phyloP scores from a whole-genome alignment of 2,797 vertebrate species.

The Galaxias olidus region DNA sequence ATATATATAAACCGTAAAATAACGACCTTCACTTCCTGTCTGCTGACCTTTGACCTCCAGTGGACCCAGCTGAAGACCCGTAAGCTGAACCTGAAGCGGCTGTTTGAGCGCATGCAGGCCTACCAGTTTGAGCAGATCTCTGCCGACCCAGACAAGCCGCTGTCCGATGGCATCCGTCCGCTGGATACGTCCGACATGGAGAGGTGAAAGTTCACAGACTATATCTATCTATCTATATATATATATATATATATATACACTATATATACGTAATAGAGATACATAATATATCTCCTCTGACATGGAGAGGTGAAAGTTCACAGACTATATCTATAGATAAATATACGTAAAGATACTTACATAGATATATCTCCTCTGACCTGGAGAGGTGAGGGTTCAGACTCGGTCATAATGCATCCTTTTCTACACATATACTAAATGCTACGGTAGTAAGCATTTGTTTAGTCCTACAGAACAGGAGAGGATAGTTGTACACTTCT shows the following conservation, averaged over 20 bases:
- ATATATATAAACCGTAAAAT: too few species aligned
- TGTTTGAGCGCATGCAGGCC: conserved; percentile 98
- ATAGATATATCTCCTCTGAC: neutral
- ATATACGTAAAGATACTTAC: neutral
- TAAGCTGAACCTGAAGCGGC: conserved; percentile 94
- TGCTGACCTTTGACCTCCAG: conserved; percentile 58
- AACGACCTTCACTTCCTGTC: neutral
- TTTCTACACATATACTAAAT: too few species aligned
- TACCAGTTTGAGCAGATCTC: conserved; percentile 98
- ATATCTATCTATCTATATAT: neutral
- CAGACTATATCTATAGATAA: neutral
- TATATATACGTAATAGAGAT: neutral
- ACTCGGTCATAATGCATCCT: too few species aligned
- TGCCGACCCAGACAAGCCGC: conserved; percentile 95
- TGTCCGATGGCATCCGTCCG: conserved; percentile 94
- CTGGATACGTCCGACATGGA: conserved; percentile 96
- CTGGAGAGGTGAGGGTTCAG: neutral
- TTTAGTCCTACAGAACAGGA: too few species aligned
- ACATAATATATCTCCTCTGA: neutral
- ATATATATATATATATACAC: too few species aligned
- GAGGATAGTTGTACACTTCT: too few species aligned
- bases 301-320: neutral
- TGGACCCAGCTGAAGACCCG: conserved; percentile 97
- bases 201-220: conserved; percentile 77
- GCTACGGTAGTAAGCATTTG: too few species aligned